Evolutionary conservation across 2,888 invertebrate genomes (phyloP), one percentile per base, ranked within the genome.

Genomic region (Diabrotica balteata): DNA sequence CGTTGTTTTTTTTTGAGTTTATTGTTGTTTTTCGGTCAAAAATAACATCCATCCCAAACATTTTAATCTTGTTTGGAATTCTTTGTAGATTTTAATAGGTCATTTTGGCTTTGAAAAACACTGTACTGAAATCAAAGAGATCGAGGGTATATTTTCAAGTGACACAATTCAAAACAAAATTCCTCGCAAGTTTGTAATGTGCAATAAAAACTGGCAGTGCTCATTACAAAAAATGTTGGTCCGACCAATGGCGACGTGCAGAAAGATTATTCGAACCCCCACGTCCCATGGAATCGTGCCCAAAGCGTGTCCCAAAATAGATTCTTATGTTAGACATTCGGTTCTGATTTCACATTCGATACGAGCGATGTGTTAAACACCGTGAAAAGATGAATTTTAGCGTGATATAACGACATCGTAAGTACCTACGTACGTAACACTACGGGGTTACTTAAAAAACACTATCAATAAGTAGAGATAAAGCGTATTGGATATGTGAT

Each of bases 251-350:
- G 50, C 52, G 58, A 54, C 57, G 10, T 46, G 53, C 59, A 66
- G 69, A 76, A 78, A 77, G 76, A 78, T 78, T 78, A 73, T 75
- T 75, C 68, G 67, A 72, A 71, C 65, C 73, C 75, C 77, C 74
- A 76, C 73, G 71, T 75, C 69, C 65, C 52, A 76, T 81, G 81
- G 81, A 80, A 78, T 71, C 63, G 73, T 81, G 81, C 81, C 81
- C 81, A 81, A 78, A 78, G 74, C 72, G 65, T 44, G 70, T 74
- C 75, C 73, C 61, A 73, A 80, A 81, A 81, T 81, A 81, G 78
- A 77, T 66, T 57, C 63, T 69, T 72, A 73, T 75, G 73, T 72
- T 72, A 73, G 73, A 71, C 68, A 68, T 71, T 69, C 73, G 67
- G 68, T 69, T 75, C 69, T 72, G 72, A 72, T 70, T 72, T 70